Percentiles rank a stretch among this genome's conserved stretches.
Evolutionary conservation across 2,113 vertebrate species (phyloP).

Genomic region (Paracanthobrama guichenoti): DNA sequence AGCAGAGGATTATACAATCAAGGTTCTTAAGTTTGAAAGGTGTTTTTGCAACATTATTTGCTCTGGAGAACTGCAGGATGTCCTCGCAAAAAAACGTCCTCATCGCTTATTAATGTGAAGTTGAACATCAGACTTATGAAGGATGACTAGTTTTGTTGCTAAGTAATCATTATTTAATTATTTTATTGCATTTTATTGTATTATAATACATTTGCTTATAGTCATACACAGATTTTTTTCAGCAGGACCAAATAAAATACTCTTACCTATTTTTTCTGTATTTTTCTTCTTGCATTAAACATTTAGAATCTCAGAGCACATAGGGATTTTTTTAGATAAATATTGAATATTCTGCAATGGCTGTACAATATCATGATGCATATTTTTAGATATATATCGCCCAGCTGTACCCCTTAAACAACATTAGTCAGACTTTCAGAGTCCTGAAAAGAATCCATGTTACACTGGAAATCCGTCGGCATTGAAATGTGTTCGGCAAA

Average conservation of each 20-base stretch:
- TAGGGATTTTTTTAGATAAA: not conserved
- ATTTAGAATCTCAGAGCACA: not conserved
- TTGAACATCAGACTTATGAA: not conserved
- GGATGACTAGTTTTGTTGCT: not conserved
- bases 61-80: not conserved
- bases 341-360: not conserved
- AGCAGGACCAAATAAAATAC: not conserved
- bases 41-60: not conserved
- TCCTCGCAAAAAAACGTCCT: not conserved
- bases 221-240: not conserved
- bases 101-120: not conserved
- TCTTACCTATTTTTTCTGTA: not conserved
- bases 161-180: too few relatives aligned
- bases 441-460: not conserved
- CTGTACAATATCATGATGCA: not conserved
- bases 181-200: too few relatives aligned
- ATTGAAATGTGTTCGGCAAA: constrained; percentile 26
- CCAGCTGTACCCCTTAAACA: not conserved
- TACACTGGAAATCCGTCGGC: not conserved
- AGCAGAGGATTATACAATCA: not conserved
- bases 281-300: not conserved
- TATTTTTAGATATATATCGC: not conserved
- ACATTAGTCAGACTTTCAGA: not conserved
- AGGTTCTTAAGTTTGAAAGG: not conserved
- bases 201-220: too few relatives aligned